Evolutionary conservation across 2,888 invertebrate species (phyloP).

Genomic region (Geophilus truncorum): DNA sequence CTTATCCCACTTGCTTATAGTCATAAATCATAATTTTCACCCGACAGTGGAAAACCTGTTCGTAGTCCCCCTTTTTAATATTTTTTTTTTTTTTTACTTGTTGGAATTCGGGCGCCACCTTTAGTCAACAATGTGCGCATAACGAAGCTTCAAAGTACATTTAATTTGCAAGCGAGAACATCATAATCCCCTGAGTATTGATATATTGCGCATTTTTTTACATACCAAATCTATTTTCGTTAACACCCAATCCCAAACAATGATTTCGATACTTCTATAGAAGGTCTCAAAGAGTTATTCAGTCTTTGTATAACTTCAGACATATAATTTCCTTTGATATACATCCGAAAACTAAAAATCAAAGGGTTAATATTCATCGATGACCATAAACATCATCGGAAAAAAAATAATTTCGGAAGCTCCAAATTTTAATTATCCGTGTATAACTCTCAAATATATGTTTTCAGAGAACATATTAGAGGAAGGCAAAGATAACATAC

Average conservation of each 20-base stretch:
- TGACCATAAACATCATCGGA: neutral
- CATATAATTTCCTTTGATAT: too few species aligned
- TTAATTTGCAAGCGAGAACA: neutral
- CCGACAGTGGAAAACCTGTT: constrained; percentile 19
- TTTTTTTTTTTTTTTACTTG: constrained; percentile 18
- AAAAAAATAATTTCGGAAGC: neutral
- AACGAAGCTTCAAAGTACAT: constrained; percentile 11
- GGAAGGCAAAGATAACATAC: neutral
- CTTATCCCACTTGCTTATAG: constrained; percentile 7
- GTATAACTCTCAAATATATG: neutral
- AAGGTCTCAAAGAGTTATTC: neutral
- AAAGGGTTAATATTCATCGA: too few species aligned
- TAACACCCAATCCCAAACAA: neutral
- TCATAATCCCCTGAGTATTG: neutral
- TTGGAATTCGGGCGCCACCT: constrained; percentile 18
- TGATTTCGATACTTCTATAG: neutral
- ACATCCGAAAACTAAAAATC: too few species aligned
- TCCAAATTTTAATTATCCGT: too few species aligned
- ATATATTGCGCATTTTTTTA: neutral
- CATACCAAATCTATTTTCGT: neutral
- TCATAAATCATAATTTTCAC: constrained; percentile 27
- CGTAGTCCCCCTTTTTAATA: neutral
- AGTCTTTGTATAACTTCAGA: neutral
- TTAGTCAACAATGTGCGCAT: constrained; percentile 16
- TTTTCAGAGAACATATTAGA: neutral